Base-by-base conservation (phyloP, 1,140 invertebrate species). In the Theocolax elegans region DNA sequence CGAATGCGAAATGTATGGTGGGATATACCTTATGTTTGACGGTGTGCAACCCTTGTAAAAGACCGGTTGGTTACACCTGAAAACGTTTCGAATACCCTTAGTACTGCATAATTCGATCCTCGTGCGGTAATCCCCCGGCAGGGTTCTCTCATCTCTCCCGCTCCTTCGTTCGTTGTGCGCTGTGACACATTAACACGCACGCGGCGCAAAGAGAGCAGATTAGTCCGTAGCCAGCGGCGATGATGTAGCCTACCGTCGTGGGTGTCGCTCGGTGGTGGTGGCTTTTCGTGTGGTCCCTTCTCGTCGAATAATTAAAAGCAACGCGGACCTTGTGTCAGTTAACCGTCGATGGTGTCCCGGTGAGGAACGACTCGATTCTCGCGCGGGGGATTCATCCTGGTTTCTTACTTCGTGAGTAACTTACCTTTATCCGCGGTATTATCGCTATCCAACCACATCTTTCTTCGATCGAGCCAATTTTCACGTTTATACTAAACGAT, bases 281-380 rank as follows among this genome's bases (percentile, higher is more conserved):
- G 51, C 15, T 42, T 40, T 53, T 64, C 29, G 48, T 54, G 15
- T 51, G 35, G 63, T 54, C 63, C 63, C 48, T 65, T 42, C 49
- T 65, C 21, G 35, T 51, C 53, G 63, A 66, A 67, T 62, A 73
- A 69, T 66, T 63, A 70, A 73, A 71, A 71, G 74, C 69, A 58
- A 31, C 51, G 29, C 65, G 53, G 29, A 51, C 13, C 25, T 29
- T 40, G 68, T 71, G 67, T 46, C 74, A 73, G 71, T 75, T 72
- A 65, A 69, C 56, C 63, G 27, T 63, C 67, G 67, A 66, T 68
- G 54, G 44, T 65, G 60, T 42, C 35, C 59, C 58, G 35, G 67
- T 71, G 49, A 75, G 68, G 63, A 68, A 63, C 66, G 15, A 44
- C 10, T 42, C 12, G 54, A 19, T 27, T 10, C 53, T 17, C 2